A percentile compares a stretch with the other conserved stretches of the same genome.
Conservation (phyloP, 1,140 invertebrate species). For the Drosophila arizonae region DNA sequence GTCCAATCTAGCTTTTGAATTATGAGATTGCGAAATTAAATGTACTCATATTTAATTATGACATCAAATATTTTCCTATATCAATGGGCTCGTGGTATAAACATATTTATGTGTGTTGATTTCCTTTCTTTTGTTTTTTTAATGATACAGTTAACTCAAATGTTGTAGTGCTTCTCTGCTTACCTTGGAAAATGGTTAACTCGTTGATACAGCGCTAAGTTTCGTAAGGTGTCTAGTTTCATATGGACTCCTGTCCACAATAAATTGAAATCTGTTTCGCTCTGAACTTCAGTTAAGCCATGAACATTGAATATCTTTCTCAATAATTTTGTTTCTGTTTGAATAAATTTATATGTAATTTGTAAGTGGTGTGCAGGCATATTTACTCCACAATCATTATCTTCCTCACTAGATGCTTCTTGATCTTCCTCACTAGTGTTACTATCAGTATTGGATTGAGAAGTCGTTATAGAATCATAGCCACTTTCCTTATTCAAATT, state of each 20-base stretch:
- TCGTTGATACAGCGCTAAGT: constrained; percentile 92
- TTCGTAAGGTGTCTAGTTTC: constrained; percentile 92
- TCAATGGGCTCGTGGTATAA: too few relatives aligned
- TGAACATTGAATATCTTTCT: constrained; percentile 89
- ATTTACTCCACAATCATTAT: constrained; percentile 70
- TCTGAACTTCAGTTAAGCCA: constrained; percentile 87
- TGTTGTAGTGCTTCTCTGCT: constrained; percentile 7
- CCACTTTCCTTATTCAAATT: constrained; percentile 59
- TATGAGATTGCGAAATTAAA: too few relatives aligned
- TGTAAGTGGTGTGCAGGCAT: constrained; percentile 89
- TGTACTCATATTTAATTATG: too few relatives aligned
- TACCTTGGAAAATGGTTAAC: constrained; percentile 97
- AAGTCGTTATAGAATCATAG: constrained; percentile 36
- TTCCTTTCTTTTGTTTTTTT: too few relatives aligned
- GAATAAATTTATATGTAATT: constrained; percentile 91
- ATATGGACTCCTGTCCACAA: constrained; percentile 96
- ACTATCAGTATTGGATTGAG: constrained; percentile 28
- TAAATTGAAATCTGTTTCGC: constrained; percentile 91
- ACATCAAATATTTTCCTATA: too few relatives aligned
- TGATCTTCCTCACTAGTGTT: constrained; percentile 53
- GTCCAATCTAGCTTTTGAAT: too few relatives aligned
- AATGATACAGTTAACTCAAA: neutral
- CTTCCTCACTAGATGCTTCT: constrained; percentile 59
- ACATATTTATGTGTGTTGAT: too few relatives aligned
- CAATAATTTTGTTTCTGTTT: constrained; percentile 91